Evolutionary conservation across 30 jellyfish, hydroid and myxozoan species (phyloP), one percentile per base, ranked within the genome.

Genomic region (Cassiopea andromeda): DNA sequence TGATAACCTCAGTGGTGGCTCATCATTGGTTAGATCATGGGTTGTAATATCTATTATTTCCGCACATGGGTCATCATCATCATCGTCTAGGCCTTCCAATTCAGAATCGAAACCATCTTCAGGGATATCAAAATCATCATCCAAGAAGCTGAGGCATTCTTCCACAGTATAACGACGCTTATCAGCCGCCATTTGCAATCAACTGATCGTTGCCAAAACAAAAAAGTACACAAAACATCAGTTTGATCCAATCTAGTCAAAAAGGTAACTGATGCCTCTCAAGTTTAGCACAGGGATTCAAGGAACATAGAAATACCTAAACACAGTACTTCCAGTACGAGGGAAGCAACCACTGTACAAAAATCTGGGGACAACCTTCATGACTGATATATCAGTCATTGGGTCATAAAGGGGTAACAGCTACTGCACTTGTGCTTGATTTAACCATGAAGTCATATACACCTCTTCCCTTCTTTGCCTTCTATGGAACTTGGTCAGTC

Each of bases 131-230:
- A 16, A 72, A 50, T 72, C 38, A 72, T 72, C 81, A 49, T 72
- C 1, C 10, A 72, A 72, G 49, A 72, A 10, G 19, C 49, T 47
- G 12, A 72, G 81, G 50, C 81, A 72, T 72, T 72, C 81, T 49
- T 72, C 81, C 19, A 72, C 81, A 27, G 81, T 72, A 72, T 72
- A 72, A 48, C 81, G 17, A 27, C 38, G 47, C 81, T 72, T 72
- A 27, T 16, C 60, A 72, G 47, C 81, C 81, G 50, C 81, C 81
- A 72, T 72, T 16, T 72, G 12, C 12, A 54, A 54, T 54, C 64
- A 54, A 10, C 64, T 54, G 64, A 54, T 54, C 0, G 64, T 54
- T 54, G 7, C 64, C 7, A 54, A 54, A 10, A 10, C 64, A 54
- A 54, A 54, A 54, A 54, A 54, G 10, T 54, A 54, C 64, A 54